These are phyloP conservation scores for Drosophila yakuba DNA, from an alignment of 1,140 invertebrate genomes.

Conservation along the genomic window DNA sequence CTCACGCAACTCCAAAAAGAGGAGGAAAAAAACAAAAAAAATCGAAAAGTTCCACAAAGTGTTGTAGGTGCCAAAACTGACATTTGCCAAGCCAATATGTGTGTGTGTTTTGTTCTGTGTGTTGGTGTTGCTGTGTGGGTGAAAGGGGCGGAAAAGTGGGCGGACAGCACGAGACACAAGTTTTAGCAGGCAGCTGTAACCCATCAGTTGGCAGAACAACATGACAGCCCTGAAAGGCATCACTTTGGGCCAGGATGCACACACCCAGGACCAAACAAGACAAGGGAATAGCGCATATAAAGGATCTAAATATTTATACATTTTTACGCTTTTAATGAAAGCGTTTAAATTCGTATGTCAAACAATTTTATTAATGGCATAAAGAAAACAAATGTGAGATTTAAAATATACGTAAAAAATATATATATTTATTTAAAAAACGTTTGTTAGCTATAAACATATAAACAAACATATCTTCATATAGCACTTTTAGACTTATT, in stretches of 20 bases:
- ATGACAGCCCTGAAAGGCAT: constrained; percentile 63
- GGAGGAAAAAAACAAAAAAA: constrained; percentile 28
- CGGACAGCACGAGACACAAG: constrained; percentile 34
- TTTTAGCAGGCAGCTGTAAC: constrained; percentile 69
- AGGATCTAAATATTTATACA: background rate
- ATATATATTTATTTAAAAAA: background rate
- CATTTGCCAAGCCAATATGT: constrained; percentile 54
- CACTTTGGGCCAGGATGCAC: constrained; percentile 35
- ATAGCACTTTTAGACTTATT: no score
- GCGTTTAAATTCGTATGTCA: background rate
- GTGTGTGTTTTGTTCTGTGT: background rate
- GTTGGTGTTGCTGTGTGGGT: constrained; percentile 3
- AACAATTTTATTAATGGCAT: background rate
- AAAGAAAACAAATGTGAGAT: no score
- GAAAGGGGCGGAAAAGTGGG: constrained; percentile 5
- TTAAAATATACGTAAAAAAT: no score
- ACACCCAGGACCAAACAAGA: background rate
- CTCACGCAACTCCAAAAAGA: constrained; percentile 50
- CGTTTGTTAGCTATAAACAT: background rate
- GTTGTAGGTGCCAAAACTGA: constrained; percentile 78
- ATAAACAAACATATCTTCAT: no score
- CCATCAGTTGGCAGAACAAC: constrained; percentile 62
- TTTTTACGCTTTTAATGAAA: background rate
- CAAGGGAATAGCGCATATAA: background rate
- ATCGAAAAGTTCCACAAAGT: constrained; percentile 51